phyloP scores from a whole-genome alignment of 2,797 vertebrate species.

The Linurgus olivaceus region DNA sequence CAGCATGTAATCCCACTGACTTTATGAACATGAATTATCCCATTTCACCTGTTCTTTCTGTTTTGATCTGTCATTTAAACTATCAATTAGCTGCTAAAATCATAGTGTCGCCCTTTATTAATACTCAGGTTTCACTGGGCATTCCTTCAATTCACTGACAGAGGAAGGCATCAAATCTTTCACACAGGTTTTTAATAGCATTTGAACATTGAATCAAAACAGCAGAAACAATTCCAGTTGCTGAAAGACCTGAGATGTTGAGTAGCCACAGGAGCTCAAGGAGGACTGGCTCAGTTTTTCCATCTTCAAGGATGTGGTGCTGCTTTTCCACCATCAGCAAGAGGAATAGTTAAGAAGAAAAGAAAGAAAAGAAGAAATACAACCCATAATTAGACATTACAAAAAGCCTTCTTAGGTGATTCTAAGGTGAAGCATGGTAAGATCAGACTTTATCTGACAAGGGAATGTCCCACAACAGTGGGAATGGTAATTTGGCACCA shows the following conservation, averaged over 20 bases:
- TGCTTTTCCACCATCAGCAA: not conserved
- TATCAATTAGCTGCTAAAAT: not conserved
- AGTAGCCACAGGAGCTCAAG: not conserved
- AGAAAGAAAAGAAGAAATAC: not conserved
- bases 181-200: not conserved
- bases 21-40: not conserved
- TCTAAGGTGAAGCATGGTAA: not conserved
- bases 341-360: not conserved
- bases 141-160: not conserved
- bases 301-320: accelerated
- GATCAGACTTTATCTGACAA: not conserved
- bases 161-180: not conserved
- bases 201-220: not conserved
- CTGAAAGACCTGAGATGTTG: not conserved
- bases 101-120: not conserved
- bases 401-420: not conserved
- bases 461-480: not conserved
- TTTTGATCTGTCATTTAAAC: not conserved
- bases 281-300: not conserved
- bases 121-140: not conserved
- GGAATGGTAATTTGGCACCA: not conserved
- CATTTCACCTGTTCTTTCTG: not conserved
- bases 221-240: not conserved
- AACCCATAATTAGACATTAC: not conserved
- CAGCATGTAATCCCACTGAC: not conserved